A percentile compares a stretch with the other conserved stretches of the same genome.
These are phyloP conservation scores for Ichneumoninae sp. DNA, from an alignment of 2,888 invertebrate species.

Conservation along the genomic window DNA sequence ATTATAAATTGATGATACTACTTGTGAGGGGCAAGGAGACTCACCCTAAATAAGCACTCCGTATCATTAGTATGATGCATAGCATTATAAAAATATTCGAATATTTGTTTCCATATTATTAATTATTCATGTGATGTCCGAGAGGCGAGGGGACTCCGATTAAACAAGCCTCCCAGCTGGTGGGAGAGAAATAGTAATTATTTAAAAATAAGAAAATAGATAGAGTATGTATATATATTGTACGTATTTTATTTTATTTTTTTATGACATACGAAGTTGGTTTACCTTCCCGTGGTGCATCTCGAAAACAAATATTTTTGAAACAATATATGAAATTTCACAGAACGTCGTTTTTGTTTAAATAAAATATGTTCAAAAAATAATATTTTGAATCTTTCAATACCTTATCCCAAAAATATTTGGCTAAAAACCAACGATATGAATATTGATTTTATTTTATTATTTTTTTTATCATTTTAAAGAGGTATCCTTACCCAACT, in stretches of 20 bases:
- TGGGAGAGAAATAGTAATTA: too few species aligned
- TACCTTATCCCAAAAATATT: constrained; percentile 7
- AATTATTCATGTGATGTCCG: not conserved
- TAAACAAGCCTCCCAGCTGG: not conserved
- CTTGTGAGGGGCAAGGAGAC: not conserved
- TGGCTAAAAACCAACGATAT: constrained; percentile 17
- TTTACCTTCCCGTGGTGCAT: constrained; percentile 37
- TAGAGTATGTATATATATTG: not conserved
- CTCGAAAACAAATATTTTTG: constrained; percentile 31
- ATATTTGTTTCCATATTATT: not conserved
- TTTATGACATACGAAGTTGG: not conserved
- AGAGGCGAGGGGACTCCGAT: not conserved
- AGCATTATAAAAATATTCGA: too few species aligned
- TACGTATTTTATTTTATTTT: too few species aligned
- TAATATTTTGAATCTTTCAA: not conserved
- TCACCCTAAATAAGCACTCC: not conserved
- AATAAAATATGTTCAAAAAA: too few species aligned
- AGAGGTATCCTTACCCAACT: too few species aligned
- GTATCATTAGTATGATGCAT: not conserved
- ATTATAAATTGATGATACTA: too few species aligned
- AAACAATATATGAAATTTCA: constrained; percentile 7
- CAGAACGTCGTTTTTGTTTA: too few species aligned
- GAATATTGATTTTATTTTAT: too few species aligned
- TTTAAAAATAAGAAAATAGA: too few species aligned
- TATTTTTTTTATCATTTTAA: too few species aligned